Evolutionary conservation across 2,888 invertebrate genomes (phyloP), one percentile per base, ranked within the genome.

Genomic region (Philereme vetulata): DNA sequence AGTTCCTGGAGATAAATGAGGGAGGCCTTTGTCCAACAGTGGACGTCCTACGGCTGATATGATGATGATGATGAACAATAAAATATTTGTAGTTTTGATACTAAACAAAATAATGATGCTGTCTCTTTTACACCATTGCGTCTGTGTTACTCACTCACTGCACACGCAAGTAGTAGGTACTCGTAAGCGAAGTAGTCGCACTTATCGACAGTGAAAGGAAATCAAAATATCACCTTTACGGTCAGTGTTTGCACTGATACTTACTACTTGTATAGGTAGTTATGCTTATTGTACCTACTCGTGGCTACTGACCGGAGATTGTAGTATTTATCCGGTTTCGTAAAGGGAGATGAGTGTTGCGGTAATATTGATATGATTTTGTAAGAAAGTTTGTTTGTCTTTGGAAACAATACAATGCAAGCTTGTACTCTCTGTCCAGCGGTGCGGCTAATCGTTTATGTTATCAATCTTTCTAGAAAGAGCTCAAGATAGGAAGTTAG

Each of bases 201-300:
- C 61, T 72, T 73, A 74, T 68, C 62, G 64, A 55, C 64, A 70
- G 77, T 79, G 78, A 79, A 79, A 79, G 79, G 78, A 21, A 67
- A 67, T 67, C 76, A 68, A 71, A 77, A 73, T 75, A 78, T 71
- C 71, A 71, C 70, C 70, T 55, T 72, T 66, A 65, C 54, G 60
- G 58, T 51, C 47, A 42, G 35, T 56, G 49, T 47, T 56, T 51
- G 49, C n/a, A 35, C 44, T 50, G 49, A 49, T 40, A 40, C 46
- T 46, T 44, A 44, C 11, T 11, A 5, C 44, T 11, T 11, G 9
- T 21, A 11, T 21, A 6, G 33, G 34, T 55, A 35, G 7, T 21
- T 44, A 32, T 48, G 43, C 10, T 7, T 48, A 47, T 33, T 40
- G 8, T 40, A 21, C 40, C 2, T 21, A 21, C 43, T 51, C 32